These are phyloP conservation scores for Argyrosomus japonicus DNA, from an alignment of 2,113 vertebrate genomes.

Conservation along the genomic window DNA sequence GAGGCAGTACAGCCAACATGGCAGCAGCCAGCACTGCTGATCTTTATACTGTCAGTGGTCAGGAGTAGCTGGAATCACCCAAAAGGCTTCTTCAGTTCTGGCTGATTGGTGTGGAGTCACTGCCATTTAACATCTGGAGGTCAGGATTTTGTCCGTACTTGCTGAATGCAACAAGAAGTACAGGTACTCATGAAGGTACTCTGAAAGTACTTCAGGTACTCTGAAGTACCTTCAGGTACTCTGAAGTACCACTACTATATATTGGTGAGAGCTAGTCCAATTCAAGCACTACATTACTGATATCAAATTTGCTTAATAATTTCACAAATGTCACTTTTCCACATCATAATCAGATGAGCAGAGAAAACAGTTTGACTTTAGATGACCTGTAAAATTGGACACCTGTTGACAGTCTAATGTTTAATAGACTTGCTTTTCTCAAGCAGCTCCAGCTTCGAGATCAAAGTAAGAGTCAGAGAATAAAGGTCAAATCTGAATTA, in stretches of 20 bases:
- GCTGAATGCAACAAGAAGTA: neutral
- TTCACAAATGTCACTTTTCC: neutral
- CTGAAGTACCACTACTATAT: neutral
- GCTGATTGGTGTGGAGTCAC: neutral
- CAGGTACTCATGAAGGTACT: too few species aligned
- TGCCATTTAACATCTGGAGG: neutral
- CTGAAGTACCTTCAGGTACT: neutral
- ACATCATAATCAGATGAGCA: neutral
- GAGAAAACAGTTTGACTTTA: neutral
- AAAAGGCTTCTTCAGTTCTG: neutral
- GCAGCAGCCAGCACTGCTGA: too few species aligned
- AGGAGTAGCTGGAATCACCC: neutral
- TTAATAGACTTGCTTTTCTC: slow-evolving; percentile 4
- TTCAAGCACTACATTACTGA: neutral
- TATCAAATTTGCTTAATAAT: neutral
- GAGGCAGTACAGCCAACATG: too few species aligned
- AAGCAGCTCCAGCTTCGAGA: neutral
- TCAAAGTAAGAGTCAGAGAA: neutral
- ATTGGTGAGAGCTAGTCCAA: neutral
- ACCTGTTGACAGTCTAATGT: neutral
- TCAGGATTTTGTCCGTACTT: neutral
- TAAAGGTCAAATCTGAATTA: slow-evolving; percentile 39
- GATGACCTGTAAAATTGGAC: neutral
- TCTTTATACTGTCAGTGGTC: too few species aligned
- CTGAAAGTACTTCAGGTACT: neutral